Percentiles rank a stretch among this genome's conserved stretches.
Conservation (phyloP, 2,113 vertebrate species). For the Poeciliopsis retropinna region DNA sequence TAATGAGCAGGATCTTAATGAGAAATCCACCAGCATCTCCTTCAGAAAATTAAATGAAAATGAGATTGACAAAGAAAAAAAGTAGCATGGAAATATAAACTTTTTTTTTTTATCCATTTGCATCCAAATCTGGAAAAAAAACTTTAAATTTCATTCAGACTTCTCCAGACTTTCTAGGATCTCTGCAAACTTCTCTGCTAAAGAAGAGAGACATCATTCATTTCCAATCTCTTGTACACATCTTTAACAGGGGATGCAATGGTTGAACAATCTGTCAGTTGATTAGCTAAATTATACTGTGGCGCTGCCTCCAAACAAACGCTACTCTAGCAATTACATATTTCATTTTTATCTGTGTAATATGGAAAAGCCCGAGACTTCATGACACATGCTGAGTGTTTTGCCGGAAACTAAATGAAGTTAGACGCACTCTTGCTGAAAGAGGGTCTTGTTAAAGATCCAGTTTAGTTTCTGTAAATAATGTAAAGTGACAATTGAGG, state of each 20-base stretch:
- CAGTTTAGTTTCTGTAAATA: conserved; percentile 1
- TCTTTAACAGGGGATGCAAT: not conserved
- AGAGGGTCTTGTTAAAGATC: conserved; percentile 17
- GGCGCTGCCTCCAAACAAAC: not conserved
- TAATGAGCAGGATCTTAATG: too few relatives aligned
- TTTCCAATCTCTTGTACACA: not conserved
- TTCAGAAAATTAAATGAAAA: too few relatives aligned
- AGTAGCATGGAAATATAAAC: not conserved
- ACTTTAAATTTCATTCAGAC: not conserved
- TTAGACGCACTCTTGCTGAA: not conserved
- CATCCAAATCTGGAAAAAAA: not conserved
- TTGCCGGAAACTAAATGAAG: not conserved
- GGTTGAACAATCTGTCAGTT: not conserved
- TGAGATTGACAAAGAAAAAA: not conserved
- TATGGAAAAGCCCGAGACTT: not conserved
- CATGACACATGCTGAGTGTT: not conserved
- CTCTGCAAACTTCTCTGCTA: not conserved
- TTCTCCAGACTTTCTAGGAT: not conserved
- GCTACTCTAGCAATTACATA: not conserved
- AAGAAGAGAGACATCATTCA: not conserved
- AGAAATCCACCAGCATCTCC: too few relatives aligned
- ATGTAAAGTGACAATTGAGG: conserved; percentile 16
- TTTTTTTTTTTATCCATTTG: not conserved
- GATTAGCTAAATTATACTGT: not conserved
- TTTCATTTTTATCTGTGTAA: not conserved